These are phyloP conservation scores for Rhabditoides inermis DNA, from an alignment of 2,888 invertebrate species.

Conservation along the genomic window DNA sequence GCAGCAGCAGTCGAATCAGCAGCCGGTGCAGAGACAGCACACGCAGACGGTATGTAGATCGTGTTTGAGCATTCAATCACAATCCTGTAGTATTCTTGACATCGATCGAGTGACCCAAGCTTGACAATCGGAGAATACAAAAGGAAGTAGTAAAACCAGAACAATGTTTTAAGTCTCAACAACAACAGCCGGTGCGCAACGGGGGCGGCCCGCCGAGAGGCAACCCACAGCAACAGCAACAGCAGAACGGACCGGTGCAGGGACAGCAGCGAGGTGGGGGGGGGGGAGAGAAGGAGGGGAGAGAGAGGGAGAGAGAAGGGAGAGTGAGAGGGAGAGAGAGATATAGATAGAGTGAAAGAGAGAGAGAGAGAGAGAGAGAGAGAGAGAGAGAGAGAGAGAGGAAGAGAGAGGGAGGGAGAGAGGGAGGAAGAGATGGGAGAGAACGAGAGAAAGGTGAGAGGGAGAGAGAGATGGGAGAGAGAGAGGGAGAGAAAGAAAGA, in stretches of 20 bases:
- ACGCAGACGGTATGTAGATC: too few species aligned
- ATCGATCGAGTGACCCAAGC: too few species aligned
- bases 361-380: constrained; percentile 13
- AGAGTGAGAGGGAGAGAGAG: constrained; percentile 4
- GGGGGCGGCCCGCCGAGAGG: too few species aligned
- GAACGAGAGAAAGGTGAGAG: too few species aligned
- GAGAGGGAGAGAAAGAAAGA: constrained; percentile 14
- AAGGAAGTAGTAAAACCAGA: too few species aligned
- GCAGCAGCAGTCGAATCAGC: neutral
- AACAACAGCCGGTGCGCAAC: too few species aligned
- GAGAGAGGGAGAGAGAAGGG: neutral
- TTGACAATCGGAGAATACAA: too few species aligned
- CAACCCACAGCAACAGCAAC: constrained; percentile 2
- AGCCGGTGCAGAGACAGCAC: neutral
- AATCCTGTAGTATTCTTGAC: too few species aligned
- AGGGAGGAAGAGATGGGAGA: constrained; percentile 6
- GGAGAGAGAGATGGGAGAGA: constrained; percentile 7
- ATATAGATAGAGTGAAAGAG: constrained; percentile 11
- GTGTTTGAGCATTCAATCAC: too few species aligned
- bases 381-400: constrained; percentile 10
- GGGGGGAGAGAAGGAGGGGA: neutral
- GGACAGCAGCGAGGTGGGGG: neutral
- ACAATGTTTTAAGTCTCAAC: too few species aligned
- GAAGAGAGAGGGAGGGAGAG: constrained; percentile 15
- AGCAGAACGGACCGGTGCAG: constrained; percentile 1